Percentiles rank a stretch among this genome's conserved stretches.
Conservation (phyloP, 2,888 invertebrate species). For the Himalopsyche tibetana region DNA sequence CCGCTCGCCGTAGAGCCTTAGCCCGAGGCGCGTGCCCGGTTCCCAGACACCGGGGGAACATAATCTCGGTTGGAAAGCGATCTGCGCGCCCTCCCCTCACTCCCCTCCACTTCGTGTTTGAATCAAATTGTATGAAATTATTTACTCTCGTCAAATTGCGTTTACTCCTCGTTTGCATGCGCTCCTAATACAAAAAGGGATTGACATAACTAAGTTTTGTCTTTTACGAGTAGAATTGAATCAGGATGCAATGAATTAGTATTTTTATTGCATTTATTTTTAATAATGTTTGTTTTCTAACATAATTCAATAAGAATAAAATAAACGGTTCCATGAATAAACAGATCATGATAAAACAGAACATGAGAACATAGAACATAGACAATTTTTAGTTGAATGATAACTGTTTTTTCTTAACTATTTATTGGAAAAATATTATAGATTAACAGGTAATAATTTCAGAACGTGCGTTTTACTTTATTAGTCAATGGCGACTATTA, state of each 20-base stretch:
- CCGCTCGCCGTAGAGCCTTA: conserved; percentile 38
- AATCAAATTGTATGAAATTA: conserved; percentile 44
- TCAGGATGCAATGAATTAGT: background rate
- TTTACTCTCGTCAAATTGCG: conserved; percentile 23
- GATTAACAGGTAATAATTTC: too few relatives aligned
- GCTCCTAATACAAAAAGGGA: background rate
- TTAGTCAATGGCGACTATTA: too few relatives aligned
- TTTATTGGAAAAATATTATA: too few relatives aligned
- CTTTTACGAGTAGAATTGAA: background rate
- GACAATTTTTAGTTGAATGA: too few relatives aligned
- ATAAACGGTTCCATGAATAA: too few relatives aligned
- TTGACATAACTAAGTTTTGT: background rate
- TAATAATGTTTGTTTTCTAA: too few relatives aligned
- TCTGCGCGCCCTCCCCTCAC: conserved; percentile 69
- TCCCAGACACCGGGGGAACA: conserved; percentile 64
- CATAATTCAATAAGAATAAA: too few relatives aligned
- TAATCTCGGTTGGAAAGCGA: conserved; percentile 60
- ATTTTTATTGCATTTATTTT: too few relatives aligned
- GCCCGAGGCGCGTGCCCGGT: conserved; percentile 64
- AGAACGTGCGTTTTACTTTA: too few relatives aligned
- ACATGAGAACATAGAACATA: too few relatives aligned
- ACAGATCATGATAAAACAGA: too few relatives aligned
- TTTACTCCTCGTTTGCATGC: conserved; percentile 24
- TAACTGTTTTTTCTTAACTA: too few relatives aligned
- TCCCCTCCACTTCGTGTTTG: conserved; percentile 65